Base-by-base conservation (phyloP, 2,888 invertebrate genomes). In the Philhelius pedissequus region DNA sequence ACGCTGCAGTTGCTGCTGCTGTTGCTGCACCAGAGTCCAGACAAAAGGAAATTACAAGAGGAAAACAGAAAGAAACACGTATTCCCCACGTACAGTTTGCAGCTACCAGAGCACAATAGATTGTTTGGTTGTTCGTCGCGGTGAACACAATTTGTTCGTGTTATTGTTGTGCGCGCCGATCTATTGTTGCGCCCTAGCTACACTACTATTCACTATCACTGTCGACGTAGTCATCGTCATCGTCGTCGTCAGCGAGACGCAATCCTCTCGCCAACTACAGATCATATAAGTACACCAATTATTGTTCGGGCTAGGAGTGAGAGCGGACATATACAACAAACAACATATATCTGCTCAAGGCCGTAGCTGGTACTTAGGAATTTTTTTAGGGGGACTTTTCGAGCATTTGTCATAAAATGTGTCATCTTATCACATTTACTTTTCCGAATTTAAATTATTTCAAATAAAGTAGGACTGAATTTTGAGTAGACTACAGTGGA, bases 31-130 rank as follows among this genome's bases (percentile, higher is more conserved):
- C 48, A 45, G 15, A 27, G 25, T 60, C 60, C 66, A 74, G 78
- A 78, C 74, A 84, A 84, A 84, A 76, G 71, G 70, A 73, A 70
- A 76, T 82, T 81, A 82, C 77, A 76, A 75, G 80, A 84, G 56
- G 75, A 84, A 76, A 80, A 78, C 78, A 83, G 78, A 74, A 43
- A 69, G 76, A 84, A 76, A 84, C 84, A 80, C 80, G 84, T 80
- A 84, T 76, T 80, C 80, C 71, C 71, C 80, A 84, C 75, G 75
- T 84, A 76, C 68, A 83, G 66, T 68, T 68, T 43, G 75, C 18
- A 75, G 80, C 80, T 75, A 76, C 80, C 35, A 68, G 27, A 32
- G 35, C 71, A 77, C 81, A 81, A 81, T 76, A 76, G 76, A 76
- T 76, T 79, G 45, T 76, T 83, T 64, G 45, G 75, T 40, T 78